These are phyloP conservation scores for Lumbricus terrestris DNA, from an alignment of 2,888 invertebrate species.

Conservation along the genomic window DNA sequence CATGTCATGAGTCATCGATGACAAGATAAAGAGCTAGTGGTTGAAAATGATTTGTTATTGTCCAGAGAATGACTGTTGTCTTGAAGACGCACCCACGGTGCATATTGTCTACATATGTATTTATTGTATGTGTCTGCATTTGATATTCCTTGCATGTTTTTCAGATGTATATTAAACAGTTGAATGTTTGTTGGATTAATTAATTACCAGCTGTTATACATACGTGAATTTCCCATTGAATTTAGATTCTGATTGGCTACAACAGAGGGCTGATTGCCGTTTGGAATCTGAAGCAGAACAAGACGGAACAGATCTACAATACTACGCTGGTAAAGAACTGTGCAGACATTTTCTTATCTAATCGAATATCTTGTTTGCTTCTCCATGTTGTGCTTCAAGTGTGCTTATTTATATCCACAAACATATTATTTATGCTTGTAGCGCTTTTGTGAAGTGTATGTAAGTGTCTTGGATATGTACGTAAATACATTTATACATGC, in stretches of 20 bases:
- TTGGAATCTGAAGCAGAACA: conserved; percentile 69
- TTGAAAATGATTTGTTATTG: not conserved
- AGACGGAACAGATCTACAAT: conserved; percentile 58
- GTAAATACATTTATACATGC: not conserved
- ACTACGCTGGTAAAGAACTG: conserved; percentile 52
- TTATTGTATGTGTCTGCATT: not conserved
- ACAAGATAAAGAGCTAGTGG: not conserved
- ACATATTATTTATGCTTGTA: not conserved
- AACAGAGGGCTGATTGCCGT: conserved; percentile 88
- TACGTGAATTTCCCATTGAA: not conserved
- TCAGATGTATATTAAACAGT: not conserved
- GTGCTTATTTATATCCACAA: not conserved
- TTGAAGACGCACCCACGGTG: no score
- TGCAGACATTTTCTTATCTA: conserved; percentile 13
- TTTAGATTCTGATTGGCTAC: conserved; percentile 76
- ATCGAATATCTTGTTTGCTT: not conserved
- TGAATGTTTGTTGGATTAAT: not conserved
- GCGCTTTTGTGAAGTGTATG: not conserved
- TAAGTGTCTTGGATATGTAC: not conserved
- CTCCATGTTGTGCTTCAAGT: not conserved
- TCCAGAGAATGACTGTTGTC: not conserved
- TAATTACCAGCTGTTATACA: not conserved
- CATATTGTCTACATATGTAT: not conserved
- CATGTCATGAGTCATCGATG: not conserved
- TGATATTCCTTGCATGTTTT: not conserved